A percentile compares a stretch with the other conserved stretches of the same genome.
Conservation (phyloP, 2,113 vertebrate species). For the Heterotis niloticus region DNA sequence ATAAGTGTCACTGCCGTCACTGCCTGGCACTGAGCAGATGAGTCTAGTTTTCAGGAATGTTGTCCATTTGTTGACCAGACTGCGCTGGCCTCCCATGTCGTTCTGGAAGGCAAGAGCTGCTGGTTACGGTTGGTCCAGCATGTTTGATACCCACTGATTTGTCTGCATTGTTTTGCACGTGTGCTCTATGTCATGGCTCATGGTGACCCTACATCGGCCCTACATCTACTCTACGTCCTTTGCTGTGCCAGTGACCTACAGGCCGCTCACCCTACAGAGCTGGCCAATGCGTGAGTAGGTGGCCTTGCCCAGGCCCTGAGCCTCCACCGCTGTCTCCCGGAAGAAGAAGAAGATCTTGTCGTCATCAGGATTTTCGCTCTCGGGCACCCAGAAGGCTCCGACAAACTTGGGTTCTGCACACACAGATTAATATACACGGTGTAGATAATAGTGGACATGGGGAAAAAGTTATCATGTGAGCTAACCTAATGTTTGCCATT, state of each 20-base stretch:
- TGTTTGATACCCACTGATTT: background rate
- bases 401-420: constrained; percentile 89
- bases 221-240: too few species aligned
- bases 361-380: constrained; percentile 91
- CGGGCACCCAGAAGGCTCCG: constrained; percentile 91
- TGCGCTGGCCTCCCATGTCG: constrained; percentile 88
- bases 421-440: constrained; percentile 15
- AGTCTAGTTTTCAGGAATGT: constrained; percentile 94
- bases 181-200: too few species aligned
- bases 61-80: constrained; percentile 96
- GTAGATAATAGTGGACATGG: too few species aligned
- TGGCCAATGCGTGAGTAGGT: constrained; percentile 88
- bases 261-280: constrained; percentile 79
- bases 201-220: too few species aligned
- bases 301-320: constrained; percentile 79
- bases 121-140: background rate
- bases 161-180: background rate
- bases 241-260: background rate
- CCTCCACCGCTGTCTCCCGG: constrained; percentile 85
- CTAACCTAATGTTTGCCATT: too few species aligned
- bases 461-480: too few species aligned
- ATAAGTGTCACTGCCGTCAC: constrained; percentile 80
- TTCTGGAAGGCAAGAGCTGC: constrained; percentile 68
- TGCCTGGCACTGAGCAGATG: constrained; percentile 80
- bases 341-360: constrained; percentile 99